phyloP scores from a whole-genome alignment of 2,888 invertebrate genomes.

The Phasia obesa region DNA sequence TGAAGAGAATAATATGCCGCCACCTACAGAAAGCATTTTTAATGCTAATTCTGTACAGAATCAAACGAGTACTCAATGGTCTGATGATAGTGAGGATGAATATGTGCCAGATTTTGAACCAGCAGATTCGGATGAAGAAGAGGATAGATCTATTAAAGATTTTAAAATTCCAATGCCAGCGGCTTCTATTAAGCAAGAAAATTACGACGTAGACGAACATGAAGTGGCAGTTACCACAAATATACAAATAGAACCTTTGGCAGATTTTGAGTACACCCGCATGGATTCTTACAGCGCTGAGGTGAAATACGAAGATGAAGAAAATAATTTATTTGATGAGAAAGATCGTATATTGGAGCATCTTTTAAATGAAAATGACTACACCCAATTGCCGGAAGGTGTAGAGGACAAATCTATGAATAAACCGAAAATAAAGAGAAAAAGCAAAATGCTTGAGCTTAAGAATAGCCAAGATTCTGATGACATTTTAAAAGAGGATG shows the following conservation, averaged over 20 bases:
- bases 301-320: conserved; percentile 76
- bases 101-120: conserved; percentile 76
- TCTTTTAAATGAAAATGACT: conserved; percentile 75
- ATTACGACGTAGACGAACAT: conserved; percentile 70
- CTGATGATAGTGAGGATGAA: conserved; percentile 76
- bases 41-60: not conserved
- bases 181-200: conserved; percentile 74
- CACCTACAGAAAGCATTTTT: not conserved
- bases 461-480: conserved; percentile 42
- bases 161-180: conserved; percentile 72
- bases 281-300: conserved; percentile 72
- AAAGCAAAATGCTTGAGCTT: not conserved
- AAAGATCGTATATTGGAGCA: conserved; percentile 78
- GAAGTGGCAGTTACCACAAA: conserved; percentile 31
- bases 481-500: conserved; percentile 76
- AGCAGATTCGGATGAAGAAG: conserved; percentile 68
- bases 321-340: conserved; percentile 76
- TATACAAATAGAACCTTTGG: conserved; percentile 56
- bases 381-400: conserved; percentile 21
- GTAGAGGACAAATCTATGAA: not conserved
- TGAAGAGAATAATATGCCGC: not conserved
- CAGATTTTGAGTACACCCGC: conserved; percentile 75
- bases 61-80: conserved; percentile 48
- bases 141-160: conserved; percentile 48
- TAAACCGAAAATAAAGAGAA: conserved; percentile 10